phyloP scores from a whole-genome alignment of 1,140 invertebrate species.

The Oncopeltus fasciatus region DNA sequence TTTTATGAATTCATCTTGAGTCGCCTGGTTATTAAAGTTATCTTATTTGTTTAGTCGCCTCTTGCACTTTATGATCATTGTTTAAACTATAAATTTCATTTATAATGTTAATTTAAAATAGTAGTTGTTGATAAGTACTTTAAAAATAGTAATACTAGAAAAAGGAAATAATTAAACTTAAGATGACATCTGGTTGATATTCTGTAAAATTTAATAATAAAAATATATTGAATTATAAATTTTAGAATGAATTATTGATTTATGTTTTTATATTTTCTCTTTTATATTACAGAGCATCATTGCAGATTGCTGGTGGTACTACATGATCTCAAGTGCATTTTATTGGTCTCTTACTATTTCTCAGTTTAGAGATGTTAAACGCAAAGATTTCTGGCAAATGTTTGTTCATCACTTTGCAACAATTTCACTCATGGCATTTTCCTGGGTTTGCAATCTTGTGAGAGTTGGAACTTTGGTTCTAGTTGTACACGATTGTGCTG shows the following conservation, averaged over 20 bases:
- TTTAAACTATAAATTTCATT: no score
- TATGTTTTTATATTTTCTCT: no score
- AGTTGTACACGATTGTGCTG: conserved; percentile 83
- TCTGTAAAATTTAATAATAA: no score
- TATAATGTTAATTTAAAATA: no score
- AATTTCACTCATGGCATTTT: conserved; percentile 74
- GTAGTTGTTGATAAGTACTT: no score
- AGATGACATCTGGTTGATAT: no score
- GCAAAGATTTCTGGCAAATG: conserved; percentile 98
- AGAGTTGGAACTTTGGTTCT: conserved; percentile 84
- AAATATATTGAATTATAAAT: neutral
- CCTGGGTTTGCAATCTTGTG: conserved; percentile 87
- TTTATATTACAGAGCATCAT: conserved; percentile 42
- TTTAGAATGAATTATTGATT: neutral
- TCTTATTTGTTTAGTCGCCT: no score
- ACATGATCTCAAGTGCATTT: conserved; percentile 87
- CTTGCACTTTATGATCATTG: no score
- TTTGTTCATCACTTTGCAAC: conserved; percentile 92
- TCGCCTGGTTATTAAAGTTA: no score
- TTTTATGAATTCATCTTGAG: no score
- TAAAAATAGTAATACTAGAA: no score
- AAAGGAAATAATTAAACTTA: no score
- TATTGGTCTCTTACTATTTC: conserved; percentile 89
- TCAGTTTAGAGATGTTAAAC: conserved; percentile 83
- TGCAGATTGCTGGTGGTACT: conserved; percentile 82